Evolutionary conservation across 2,888 invertebrate species (phyloP), one percentile per base, ranked within the genome.

Genomic region (Athripsodes cinereus): DNA sequence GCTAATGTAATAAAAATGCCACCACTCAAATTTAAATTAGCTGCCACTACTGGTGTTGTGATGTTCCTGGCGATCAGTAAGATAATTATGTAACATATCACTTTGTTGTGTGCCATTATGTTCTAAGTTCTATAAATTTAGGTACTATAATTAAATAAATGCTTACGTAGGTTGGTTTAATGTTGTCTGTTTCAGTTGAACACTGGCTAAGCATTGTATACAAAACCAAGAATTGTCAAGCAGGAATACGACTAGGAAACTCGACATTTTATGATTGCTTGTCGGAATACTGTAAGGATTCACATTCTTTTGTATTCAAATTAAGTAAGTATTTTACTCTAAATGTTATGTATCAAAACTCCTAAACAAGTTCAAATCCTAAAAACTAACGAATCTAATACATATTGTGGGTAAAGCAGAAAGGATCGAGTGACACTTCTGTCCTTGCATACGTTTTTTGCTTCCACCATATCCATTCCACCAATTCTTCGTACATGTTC

Each of bases 231-330:
- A 21, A 57, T 19, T 63, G 63, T 18, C 57, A 49, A 31, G 22
- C 31, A 11, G 40, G 47, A n/a, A 50, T 63, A 16, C 10, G 8
- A 21, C 19, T n/a, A 11, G 61, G 59, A 31, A 57, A 59, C 19
- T 46, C 55, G 2, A 59, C 59, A 19, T 22, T 61, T 10, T 20
- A 18, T 5, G 46, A 22, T 19, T 63, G 63, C 48, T 34, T 63
- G 2, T 22, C 54, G n/a, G 63, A 63, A 49, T 63, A 63, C 34
- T 50, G 63, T 55, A 26, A 61, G 20, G 46, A 55, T 10, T 63
- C 63, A 3, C 63, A 63, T 22, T 26, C 55, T 18, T 63, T 63
- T 47, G 55, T 63, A 13, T 63, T 63, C 18, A 50, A 44, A 34
- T 11, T 55, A 34, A 55, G 63, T 63, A 53, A 60, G 26, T 40